Evolutionary conservation across 2,888 invertebrate species (phyloP).

Genomic region (Nyleta sp.): DNA sequence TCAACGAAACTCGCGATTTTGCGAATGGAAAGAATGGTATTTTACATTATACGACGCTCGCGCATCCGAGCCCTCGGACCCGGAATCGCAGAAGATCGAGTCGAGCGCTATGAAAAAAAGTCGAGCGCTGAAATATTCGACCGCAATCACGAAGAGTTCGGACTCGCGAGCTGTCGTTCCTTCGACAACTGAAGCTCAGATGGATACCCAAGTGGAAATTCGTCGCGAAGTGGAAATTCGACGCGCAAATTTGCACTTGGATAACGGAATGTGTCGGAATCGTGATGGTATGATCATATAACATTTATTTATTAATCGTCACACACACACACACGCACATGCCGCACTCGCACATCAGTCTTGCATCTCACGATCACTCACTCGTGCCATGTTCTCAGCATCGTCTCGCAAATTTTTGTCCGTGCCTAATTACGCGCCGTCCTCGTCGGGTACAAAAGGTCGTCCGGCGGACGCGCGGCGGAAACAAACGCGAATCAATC

Average conservation of each 20-base stretch:
- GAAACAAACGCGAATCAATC: conserved; percentile 14
- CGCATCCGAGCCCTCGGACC: conserved; percentile 22
- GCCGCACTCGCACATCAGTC: conserved; percentile 51
- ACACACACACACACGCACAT: conserved; percentile 47
- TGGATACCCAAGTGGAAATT: conserved; percentile 40
- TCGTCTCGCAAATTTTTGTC: conserved; percentile 65
- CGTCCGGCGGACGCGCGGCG: conserved; percentile 24
- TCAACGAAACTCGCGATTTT: conserved; percentile 70
- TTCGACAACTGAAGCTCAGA: conserved; percentile 56
- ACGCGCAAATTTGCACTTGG: conserved; percentile 18
- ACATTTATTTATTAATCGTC: conserved; percentile 75
- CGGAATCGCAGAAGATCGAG: not conserved
- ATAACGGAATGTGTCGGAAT: conserved; percentile 73
- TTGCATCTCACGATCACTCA: conserved; percentile 67
- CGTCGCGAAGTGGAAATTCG: conserved; percentile 11
- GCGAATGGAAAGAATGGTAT: conserved; percentile 55
- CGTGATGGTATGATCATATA: conserved; percentile 74
- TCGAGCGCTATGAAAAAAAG: conserved; percentile 25
- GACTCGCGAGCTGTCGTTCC: conserved; percentile 10
- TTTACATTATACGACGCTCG: conserved; percentile 44
- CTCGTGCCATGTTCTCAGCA: conserved; percentile 52
- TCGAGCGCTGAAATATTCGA: not conserved
- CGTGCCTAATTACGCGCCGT: conserved; percentile 6
- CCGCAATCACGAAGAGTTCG: conserved; percentile 19
- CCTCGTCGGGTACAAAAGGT: conserved; percentile 36